phyloP scores from a whole-genome alignment of 2,113 vertebrate species.

The Neodontobutis hainanensis region DNA sequence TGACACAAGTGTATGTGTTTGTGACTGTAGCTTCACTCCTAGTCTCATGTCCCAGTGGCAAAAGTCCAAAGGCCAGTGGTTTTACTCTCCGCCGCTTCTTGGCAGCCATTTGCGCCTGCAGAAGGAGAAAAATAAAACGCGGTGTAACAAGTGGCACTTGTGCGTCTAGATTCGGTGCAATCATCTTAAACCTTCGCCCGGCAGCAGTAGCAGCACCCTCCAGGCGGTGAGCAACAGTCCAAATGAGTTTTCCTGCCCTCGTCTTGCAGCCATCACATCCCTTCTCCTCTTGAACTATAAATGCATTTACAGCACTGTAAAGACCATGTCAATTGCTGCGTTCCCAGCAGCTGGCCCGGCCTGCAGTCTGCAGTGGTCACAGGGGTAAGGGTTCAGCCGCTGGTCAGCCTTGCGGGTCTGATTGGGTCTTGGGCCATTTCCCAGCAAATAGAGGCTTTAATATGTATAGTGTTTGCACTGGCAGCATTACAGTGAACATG shows the following conservation, averaged over 20 bases:
- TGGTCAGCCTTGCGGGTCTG: conserved; percentile 67
- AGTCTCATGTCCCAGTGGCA: conserved; percentile 36
- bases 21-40: conserved; percentile 32
- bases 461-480: conserved; percentile 9
- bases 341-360: conserved; percentile 64
- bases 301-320: conserved; percentile 76
- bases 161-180: conserved; percentile 16
- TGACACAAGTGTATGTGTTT: neutral
- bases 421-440: neutral
- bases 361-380: conserved; percentile 59
- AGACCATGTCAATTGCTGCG: conserved; percentile 71
- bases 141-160: conserved; percentile 17
- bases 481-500: neutral
- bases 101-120: neutral
- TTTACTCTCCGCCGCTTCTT: conserved; percentile 5
- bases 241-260: conserved; percentile 56
- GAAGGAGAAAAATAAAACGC: neutral
- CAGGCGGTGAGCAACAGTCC: conserved; percentile 20
- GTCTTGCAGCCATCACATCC: conserved; percentile 59
- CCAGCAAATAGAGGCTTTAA: neutral
- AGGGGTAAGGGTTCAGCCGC: conserved; percentile 65
- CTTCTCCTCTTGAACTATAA: conserved; percentile 63
- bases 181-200: conserved; percentile 28
- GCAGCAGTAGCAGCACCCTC: neutral
- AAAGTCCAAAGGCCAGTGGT: neutral